A percentile compares a stretch with the other conserved stretches of the same genome.
These are phyloP conservation scores for Acleris emargana DNA, from an alignment of 2,888 invertebrate species.

Conservation along the genomic window DNA sequence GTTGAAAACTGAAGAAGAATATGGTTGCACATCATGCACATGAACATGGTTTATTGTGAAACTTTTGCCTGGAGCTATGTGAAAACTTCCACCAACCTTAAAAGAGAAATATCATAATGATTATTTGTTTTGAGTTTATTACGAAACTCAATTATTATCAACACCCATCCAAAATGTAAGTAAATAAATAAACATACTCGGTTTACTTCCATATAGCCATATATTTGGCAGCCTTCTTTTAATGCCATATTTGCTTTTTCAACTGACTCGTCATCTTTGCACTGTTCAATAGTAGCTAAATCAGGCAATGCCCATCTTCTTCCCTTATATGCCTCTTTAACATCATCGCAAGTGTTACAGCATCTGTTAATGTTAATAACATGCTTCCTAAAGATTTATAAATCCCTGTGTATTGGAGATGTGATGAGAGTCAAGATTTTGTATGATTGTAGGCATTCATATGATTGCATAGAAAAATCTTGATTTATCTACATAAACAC, in stretches of 20 bases:
- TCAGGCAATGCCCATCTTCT: slow-evolving; percentile 94
- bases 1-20: slow-evolving; percentile 93
- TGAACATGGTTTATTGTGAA: slow-evolving; percentile 97
- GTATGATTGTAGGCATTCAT: too few relatives aligned
- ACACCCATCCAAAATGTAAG: too few relatives aligned
- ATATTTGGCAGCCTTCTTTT: slow-evolving; percentile 97
- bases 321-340: slow-evolving; percentile 94
- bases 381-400: too few relatives aligned
- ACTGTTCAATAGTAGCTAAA: slow-evolving; percentile 93
- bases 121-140: too few relatives aligned
- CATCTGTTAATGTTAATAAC: slow-evolving; percentile 84
- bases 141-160: too few relatives aligned
- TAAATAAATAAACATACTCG: slow-evolving; percentile 82
- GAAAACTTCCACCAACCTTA: slow-evolving; percentile 96
- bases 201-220: slow-evolving; percentile 97
- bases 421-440: too few relatives aligned
- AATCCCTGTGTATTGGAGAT: too few relatives aligned
- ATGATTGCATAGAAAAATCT: too few relatives aligned
- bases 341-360: slow-evolving; percentile 98
- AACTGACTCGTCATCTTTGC: slow-evolving; percentile 91
- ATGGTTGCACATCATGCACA: slow-evolving; percentile 98
- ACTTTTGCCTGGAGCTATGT: slow-evolving; percentile 98
- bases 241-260: slow-evolving; percentile 91
- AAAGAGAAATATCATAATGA: slow-evolving; percentile 39
- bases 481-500: too few relatives aligned